These are phyloP conservation scores for Apantesis nais DNA, from an alignment of 2,888 invertebrate species.

Conservation along the genomic window DNA sequence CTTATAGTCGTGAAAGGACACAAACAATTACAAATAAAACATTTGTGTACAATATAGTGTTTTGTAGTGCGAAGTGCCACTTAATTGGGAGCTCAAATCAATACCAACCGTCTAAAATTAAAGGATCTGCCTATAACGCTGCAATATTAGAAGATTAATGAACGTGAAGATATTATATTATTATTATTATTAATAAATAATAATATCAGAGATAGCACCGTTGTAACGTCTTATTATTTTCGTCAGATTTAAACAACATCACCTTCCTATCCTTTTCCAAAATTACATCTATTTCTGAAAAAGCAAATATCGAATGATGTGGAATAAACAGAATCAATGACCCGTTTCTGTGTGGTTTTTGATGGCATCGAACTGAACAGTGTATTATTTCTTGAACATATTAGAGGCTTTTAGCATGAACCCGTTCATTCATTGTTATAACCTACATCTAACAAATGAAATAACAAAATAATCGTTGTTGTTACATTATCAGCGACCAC, in stretches of 20 bases:
- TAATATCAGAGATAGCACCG: no score
- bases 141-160: no score
- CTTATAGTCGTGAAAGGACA: neutral
- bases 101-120: neutral
- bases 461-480: conserved; percentile 8
- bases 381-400: neutral
- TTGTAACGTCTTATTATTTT: neutral
- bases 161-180: no score
- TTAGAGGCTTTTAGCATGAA: neutral
- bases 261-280: neutral
- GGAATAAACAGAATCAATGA: neutral
- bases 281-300: neutral
- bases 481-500: conserved; percentile 9
- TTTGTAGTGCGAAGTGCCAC: neutral
- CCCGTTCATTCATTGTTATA: neutral
- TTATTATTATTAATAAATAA: no score
- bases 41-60: neutral
- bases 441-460: conserved; percentile 7
- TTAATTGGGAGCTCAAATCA: no score
- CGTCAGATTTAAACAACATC: neutral
- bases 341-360: neutral
- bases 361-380: neutral
- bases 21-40: neutral
- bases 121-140: neutral
- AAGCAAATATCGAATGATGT: neutral